Base-by-base conservation (phyloP, 2,797 vertebrate species). In the Menidia menidia region DNA sequence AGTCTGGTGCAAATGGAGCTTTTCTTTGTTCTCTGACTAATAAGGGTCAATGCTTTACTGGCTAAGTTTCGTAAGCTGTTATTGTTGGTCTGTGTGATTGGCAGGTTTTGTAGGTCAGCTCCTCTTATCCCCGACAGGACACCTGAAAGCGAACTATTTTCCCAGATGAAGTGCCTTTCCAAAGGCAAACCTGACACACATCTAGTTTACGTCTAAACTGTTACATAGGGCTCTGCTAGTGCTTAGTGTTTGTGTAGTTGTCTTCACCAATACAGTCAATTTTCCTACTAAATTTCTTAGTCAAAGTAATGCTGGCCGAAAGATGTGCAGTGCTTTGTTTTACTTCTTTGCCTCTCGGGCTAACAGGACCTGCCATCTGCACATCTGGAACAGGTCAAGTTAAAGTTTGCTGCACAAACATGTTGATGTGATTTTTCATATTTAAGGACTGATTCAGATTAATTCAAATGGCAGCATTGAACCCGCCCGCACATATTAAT, bases 11-110 rank as follows among this genome's bases (percentile, higher is more conserved):
- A 19, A 67, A 19, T 64, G 43, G 43, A 71, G 62, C 55, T 71
- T 75, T 69, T 35, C 52, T 62, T 60, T 69, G 61, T 61, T 70
- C 19, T 68, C 53, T 73, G 52, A 47, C 48, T 62, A 80, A 77
- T 51, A 75, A 64, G 14, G 69, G 41, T 55, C 39, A 45, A 43
- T 42, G n/a, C 43, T 50, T 69, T 14, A 45, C 48, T 48, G 57
- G 14, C 32, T 66, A 35, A 43, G 63, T 63, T 75, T 68, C 65
- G 30, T 71, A 65, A 79, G 71, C 53, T 64, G 60, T 67, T 66
- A 66, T 72, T 66, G 64, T 74, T 45, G 44, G 19, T 56, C 16
- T 50, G 48, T 33, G 41, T 68, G 60, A 32, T 39, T 50, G 16
- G 3, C 25, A 11, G 33, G 43, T 32, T 76, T 74, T 75, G 53